A percentile compares a stretch with the other conserved stretches of the same genome.
Conservation (phyloP, 2,113 vertebrate species). For the Tenebrosternarchus preto region DNA sequence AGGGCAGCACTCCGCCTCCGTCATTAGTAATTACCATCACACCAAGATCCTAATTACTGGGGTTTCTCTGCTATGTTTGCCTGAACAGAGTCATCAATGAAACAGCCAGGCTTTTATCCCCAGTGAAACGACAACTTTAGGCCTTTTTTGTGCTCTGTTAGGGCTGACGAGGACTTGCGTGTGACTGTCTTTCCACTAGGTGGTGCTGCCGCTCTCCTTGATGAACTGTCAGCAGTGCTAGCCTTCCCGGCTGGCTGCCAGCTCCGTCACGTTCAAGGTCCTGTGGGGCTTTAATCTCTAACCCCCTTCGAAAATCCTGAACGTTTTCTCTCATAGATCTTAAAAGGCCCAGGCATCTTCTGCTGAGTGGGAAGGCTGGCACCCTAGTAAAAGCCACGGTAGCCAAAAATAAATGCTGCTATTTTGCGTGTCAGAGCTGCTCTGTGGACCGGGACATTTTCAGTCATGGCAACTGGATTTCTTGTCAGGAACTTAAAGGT, state of each 20-base stretch:
- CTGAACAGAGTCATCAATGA: too few species aligned
- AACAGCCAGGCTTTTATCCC: background rate
- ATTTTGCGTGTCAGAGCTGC: slow-evolving; percentile 12
- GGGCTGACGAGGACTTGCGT: background rate
- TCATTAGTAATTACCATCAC: too few species aligned
- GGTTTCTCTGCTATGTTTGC: background rate
- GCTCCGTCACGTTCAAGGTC: background rate
- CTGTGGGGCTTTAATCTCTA: slow-evolving; percentile 17
- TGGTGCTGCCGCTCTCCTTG: slow-evolving; percentile 10
- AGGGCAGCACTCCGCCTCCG: too few species aligned
- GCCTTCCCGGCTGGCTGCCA: background rate
- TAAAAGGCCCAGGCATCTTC: background rate
- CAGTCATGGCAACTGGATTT: background rate
- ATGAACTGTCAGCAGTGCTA: slow-evolving; percentile 2
- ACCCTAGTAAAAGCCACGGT: too few species aligned
- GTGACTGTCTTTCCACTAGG: slow-evolving; percentile 11
- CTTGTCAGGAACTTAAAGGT: background rate
- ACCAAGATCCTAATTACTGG: too few species aligned
- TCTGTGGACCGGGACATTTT: slow-evolving; percentile 4
- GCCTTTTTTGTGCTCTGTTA: background rate
- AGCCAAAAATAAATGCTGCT: background rate
- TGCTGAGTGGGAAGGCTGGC: background rate
- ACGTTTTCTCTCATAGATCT: background rate
- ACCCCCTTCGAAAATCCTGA: background rate
- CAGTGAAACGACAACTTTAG: background rate